These are phyloP conservation scores for Elmis aenea DNA, from an alignment of 2,888 invertebrate species.

Conservation along the genomic window DNA sequence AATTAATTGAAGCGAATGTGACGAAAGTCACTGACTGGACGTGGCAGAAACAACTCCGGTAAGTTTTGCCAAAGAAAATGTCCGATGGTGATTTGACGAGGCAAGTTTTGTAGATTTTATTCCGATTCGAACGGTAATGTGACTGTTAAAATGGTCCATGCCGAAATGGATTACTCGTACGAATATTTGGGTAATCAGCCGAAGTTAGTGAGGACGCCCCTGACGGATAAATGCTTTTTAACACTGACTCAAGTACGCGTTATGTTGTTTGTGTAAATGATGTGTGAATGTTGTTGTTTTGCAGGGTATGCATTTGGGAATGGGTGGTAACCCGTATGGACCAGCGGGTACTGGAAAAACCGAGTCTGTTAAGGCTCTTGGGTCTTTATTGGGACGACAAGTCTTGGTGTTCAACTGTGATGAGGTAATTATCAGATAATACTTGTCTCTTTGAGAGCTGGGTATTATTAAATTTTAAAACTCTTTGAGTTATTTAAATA, in stretches of 20 bases:
- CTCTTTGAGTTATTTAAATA: constrained; percentile 5
- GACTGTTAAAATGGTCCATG: constrained; percentile 83
- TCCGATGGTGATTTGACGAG: not conserved
- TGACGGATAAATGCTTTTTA: constrained; percentile 96
- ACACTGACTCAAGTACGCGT: constrained; percentile 80
- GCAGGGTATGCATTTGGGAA: constrained; percentile 86
- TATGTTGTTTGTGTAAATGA: not conserved
- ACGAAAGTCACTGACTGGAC: constrained; percentile 73
- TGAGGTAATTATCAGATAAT: too few relatives aligned
- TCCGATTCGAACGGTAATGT: constrained; percentile 57
- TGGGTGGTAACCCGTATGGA: constrained; percentile 98
- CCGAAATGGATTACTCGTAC: constrained; percentile 92
- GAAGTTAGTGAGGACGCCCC: constrained; percentile 90
- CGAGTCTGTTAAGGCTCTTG: constrained; percentile 95
- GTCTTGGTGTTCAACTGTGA: constrained; percentile 98
- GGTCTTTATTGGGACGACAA: constrained; percentile 82
- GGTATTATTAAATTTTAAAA: too few relatives aligned
- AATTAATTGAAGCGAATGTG: constrained; percentile 65
- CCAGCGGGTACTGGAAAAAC: constrained; percentile 99
- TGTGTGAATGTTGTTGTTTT: not conserved
- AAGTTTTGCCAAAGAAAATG: constrained; percentile 22
- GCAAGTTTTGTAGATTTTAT: constrained; percentile 58
- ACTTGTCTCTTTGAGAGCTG: too few relatives aligned
- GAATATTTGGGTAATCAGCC: constrained; percentile 97
- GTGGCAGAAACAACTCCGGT: constrained; percentile 93